phyloP scores from a whole-genome alignment of 2,797 vertebrate genomes.

The Typhlichthys eigenmanni region DNA sequence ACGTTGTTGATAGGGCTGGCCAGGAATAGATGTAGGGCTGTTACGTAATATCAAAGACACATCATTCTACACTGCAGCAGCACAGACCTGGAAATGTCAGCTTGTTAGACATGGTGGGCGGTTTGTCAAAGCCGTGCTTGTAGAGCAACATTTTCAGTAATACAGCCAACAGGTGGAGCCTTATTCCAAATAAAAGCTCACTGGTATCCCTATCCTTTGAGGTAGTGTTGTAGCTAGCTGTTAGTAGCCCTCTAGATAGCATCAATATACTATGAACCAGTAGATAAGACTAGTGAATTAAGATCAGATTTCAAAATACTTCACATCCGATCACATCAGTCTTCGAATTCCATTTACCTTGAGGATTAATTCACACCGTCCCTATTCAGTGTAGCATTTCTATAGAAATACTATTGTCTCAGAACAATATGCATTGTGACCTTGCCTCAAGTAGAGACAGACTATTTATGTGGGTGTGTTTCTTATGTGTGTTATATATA shows the following conservation, averaged over 20 bases:
- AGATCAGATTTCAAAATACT: neutral
- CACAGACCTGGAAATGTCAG: slow-evolving; percentile 10
- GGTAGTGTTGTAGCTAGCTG: no score
- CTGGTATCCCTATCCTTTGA: neutral
- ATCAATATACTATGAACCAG: neutral
- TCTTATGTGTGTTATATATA: neutral
- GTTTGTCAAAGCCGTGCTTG: slow-evolving; percentile 1
- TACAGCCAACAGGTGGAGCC: slow-evolving; percentile 57
- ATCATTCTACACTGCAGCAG: neutral
- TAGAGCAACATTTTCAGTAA: slow-evolving; percentile 13
- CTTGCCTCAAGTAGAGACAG: slow-evolving; percentile 10
- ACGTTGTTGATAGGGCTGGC: slow-evolving; percentile 11
- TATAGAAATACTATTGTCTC: neutral
- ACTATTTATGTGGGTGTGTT: slow-evolving; percentile 2
- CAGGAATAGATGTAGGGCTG: slow-evolving; percentile 28
- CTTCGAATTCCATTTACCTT: neutral
- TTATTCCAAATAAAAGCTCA: neutral
- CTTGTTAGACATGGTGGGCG: neutral
- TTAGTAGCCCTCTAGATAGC: no score
- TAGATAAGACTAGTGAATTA: neutral
- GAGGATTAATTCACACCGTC: neutral
- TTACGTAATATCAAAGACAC: slow-evolving; percentile 37
- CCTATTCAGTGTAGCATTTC: slow-evolving; percentile 24
- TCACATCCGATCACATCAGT: neutral
- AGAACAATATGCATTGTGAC: slow-evolving; percentile 13